These are phyloP conservation scores for Zosterops japonicus DNA, from an alignment of 2,113 vertebrate genomes.

Conservation along the genomic window DNA sequence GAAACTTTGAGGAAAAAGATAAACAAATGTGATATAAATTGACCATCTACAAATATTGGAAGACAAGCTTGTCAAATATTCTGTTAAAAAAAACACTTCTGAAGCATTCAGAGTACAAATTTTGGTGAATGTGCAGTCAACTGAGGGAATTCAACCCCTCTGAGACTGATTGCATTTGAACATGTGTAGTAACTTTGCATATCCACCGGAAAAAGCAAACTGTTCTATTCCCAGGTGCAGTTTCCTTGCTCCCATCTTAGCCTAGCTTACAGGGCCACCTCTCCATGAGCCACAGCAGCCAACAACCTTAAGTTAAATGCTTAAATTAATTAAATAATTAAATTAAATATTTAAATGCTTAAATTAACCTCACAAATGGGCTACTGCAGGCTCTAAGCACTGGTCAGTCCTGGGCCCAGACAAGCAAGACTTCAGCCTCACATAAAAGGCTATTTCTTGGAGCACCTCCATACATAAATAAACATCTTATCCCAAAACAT, in stretches of 20 bases:
- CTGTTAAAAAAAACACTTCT: not conserved
- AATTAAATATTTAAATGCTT: too few relatives aligned
- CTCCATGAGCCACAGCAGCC: not conserved
- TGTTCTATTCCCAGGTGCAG: not conserved
- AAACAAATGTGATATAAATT: not conserved
- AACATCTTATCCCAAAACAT: not conserved
- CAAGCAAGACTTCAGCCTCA: not conserved
- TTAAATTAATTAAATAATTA: too few relatives aligned
- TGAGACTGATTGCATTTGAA: fast-evolving
- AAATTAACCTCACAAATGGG: not conserved
- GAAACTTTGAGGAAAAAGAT: not conserved
- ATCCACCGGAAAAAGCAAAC: not conserved
- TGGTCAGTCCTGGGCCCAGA: fast-evolving
- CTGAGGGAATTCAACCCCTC: not conserved
- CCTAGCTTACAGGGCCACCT: not conserved
- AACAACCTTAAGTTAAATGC: not conserved
- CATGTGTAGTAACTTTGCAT: not conserved
- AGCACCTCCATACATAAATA: not conserved
- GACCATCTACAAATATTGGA: not conserved
- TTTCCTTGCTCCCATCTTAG: not conserved
- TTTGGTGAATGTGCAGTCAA: not conserved
- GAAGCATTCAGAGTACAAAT: not conserved
- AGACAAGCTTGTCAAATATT: not conserved
- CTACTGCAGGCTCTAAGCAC: fast-evolving
- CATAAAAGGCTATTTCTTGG: not conserved